Evolutionary conservation across 2,113 vertebrate species (phyloP), one percentile per base, ranked within the genome.

Genomic region (Catagonus wagneri): DNA sequence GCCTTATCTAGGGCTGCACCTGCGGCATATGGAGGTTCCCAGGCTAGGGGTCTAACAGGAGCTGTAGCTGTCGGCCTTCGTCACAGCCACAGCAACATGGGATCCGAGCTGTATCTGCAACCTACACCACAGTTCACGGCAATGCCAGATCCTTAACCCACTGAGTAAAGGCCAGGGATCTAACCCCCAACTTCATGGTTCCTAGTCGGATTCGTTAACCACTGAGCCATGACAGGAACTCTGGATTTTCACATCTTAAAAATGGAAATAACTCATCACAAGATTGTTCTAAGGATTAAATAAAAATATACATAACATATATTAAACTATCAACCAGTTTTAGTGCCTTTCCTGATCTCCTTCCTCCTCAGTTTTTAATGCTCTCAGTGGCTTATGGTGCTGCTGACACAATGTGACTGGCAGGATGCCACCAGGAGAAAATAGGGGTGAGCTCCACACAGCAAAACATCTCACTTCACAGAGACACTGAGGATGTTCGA

Each of bases 191-290:
- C n/a, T n/a, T n/a, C n/a, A n/a, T n/a, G n/a, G n/a, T n/a, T n/a
- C n/a, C n/a, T n/a, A n/a, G n/a, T n/a, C n/a, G n/a, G n/a, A n/a
- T n/a, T n/a, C n/a, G n/a, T n/a, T n/a, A n/a, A n/a, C n/a, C n/a
- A n/a, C n/a, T n/a, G n/a, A n/a, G n/a, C n/a, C n/a, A n/a, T n/a
- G n/a, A n/a, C n/a, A n/a, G n/a, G n/a, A n/a, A n/a, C n/a, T n/a
- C n/a, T n/a, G n/a, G n/a, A n/a, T n/a, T n/a, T 95, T 71, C 56
- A 89, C 65, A 93, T 34, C 23, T 58, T 72, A 89, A 61, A 83
- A 78, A 22, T 4, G 6, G 72, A 91, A 95, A 54, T 13, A 56
- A 89, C 34, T 20, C 56, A 79, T 39, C 74, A 86, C 7, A n/a
- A 79, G 54, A 39, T 3, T 93, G 61, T 25, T 61, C 4, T 36